Percentiles rank a stretch among this genome's conserved stretches.
These are phyloP conservation scores for Endomychus coccineus DNA, from an alignment of 2,888 invertebrate genomes.

Conservation along the genomic window DNA sequence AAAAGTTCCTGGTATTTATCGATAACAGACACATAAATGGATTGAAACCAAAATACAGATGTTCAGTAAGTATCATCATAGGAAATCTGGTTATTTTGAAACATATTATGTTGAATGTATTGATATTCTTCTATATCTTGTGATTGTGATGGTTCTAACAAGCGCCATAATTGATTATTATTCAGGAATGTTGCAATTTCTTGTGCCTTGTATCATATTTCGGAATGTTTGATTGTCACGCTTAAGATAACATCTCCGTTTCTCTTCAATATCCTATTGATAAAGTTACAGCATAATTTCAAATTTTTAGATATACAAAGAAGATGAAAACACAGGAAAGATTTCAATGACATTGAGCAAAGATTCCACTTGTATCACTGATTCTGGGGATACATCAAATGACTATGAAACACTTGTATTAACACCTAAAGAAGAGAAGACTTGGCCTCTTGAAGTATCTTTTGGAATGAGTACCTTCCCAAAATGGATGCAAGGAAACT, in stretches of 20 bases:
- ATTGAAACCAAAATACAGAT: slow-evolving; percentile 50
- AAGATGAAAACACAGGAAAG: slow-evolving; percentile 46
- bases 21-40: slow-evolving; percentile 44
- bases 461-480: slow-evolving; percentile 47
- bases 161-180: too few species aligned
- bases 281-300: too few species aligned
- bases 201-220: too few species aligned
- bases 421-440: slow-evolving; percentile 35
- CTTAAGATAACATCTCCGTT: too few species aligned
- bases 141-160: too few species aligned
- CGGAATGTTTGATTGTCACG: too few species aligned
- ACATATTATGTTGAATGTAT: too few species aligned
- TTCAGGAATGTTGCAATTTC: background rate
- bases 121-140: too few species aligned
- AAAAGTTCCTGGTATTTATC: slow-evolving; percentile 51
- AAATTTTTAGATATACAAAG: slow-evolving; percentile 47
- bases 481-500: slow-evolving; percentile 55
- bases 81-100: background rate
- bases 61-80: slow-evolving; percentile 47
- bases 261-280: too few species aligned
- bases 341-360: slow-evolving; percentile 54
- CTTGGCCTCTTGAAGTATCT: slow-evolving; percentile 42
- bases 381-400: slow-evolving; percentile 48
- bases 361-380: slow-evolving; percentile 55
- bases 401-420: slow-evolving; percentile 54